Evolutionary conservation across 2,888 invertebrate genomes (phyloP).

Genomic region (Eudasyphora cyanicolor): DNA sequence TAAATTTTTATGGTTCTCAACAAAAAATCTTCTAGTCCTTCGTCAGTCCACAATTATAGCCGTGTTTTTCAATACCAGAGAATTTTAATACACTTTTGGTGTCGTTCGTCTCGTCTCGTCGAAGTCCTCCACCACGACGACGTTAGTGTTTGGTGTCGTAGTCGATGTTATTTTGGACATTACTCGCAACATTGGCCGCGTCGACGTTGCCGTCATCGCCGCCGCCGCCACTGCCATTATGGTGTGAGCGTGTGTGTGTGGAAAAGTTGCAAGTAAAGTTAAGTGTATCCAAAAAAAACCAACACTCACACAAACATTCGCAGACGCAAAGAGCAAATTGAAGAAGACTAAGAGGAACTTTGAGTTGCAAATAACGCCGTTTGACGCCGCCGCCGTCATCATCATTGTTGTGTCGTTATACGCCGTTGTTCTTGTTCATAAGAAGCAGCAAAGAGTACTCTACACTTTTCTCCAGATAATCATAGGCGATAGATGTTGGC

Average conservation of each 20-base stretch:
- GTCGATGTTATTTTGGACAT: constrained; percentile 63
- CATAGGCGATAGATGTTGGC: constrained; percentile 64
- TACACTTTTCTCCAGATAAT: constrained; percentile 51
- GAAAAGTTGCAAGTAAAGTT: constrained; percentile 62
- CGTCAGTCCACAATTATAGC: constrained; percentile 20
- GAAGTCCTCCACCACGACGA: constrained; percentile 35
- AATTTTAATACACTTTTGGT: constrained; percentile 63
- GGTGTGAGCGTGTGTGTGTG: constrained; percentile 55
- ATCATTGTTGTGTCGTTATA: too few species aligned
- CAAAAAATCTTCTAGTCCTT: constrained; percentile 14
- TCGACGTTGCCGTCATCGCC: constrained; percentile 16
- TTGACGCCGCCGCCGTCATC: constrained; percentile 29
- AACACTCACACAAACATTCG: constrained; percentile 37
- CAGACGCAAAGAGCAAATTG: constrained; percentile 36
- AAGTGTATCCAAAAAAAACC: constrained; percentile 61
- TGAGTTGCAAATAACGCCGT: background rate
- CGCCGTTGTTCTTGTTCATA: constrained; percentile 52
- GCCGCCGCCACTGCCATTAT: too few species aligned
- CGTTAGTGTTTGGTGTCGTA: constrained; percentile 35
- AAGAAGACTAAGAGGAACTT: constrained; percentile 17
- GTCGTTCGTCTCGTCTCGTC: constrained; percentile 51
- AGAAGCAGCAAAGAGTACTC: constrained; percentile 58
- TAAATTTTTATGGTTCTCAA: constrained; percentile 2
- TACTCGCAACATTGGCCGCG: constrained; percentile 59
- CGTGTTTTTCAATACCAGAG: constrained; percentile 56